These are phyloP conservation scores for Virgularia gustaviana DNA, from an alignment of 92 coral and sea anemone genomes.

Conservation along the genomic window DNA sequence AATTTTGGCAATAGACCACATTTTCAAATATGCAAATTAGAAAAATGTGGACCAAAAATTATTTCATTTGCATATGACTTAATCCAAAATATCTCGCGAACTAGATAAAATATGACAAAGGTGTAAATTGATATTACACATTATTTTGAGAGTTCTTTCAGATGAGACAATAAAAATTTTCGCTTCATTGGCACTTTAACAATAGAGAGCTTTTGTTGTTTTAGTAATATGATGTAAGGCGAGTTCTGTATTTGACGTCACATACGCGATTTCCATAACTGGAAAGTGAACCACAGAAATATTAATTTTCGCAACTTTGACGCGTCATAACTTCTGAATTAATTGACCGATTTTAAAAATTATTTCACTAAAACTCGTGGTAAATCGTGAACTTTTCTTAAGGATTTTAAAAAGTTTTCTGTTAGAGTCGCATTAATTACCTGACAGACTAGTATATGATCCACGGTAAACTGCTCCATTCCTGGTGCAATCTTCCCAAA, in stretches of 20 bases:
- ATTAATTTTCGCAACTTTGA: no score
- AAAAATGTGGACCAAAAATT: no score
- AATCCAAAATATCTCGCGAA: no score
- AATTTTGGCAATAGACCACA: no score
- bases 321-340: neutral
- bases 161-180: no score
- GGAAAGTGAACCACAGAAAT: neutral
- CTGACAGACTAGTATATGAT: neutral
- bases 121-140: neutral
- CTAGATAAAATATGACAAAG: no score
- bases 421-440: neutral
- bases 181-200: no score
- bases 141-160: no score
- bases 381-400: neutral
- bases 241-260: no score
- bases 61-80: no score
- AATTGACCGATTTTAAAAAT: neutral
- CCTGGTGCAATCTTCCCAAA: slow-evolving; percentile 8
- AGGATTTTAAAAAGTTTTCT: neutral
- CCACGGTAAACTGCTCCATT: neutral
- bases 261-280: neutral
- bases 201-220: no score
- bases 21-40: neutral
- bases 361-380: neutral
- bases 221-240: no score